phyloP scores from a whole-genome alignment of 2,113 vertebrate species.

The Malurus melanocephalus region DNA sequence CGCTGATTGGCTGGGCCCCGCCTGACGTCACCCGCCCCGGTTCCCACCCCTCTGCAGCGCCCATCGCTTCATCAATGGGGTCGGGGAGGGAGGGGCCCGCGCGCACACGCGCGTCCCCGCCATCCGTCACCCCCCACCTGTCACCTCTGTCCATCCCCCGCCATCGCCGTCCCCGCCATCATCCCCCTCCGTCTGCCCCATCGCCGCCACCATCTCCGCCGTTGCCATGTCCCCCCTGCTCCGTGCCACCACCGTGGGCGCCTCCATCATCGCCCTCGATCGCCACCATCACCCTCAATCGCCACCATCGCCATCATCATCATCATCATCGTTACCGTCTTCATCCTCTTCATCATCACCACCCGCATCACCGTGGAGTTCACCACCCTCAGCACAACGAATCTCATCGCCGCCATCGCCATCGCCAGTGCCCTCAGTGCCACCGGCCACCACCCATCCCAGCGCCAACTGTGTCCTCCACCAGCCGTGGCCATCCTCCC shows the following conservation, averaged over 20 bases:
- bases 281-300: background rate
- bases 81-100: background rate
- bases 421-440: background rate
- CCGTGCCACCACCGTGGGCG: background rate
- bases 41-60: slow-evolving; percentile 2
- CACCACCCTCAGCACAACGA: background rate
- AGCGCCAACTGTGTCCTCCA: background rate
- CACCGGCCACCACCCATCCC: background rate
- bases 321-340: background rate
- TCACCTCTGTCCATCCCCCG: background rate
- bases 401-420: background rate
- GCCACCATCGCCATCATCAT: background rate
- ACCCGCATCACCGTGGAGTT: background rate
- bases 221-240: background rate
- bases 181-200: background rate
- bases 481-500: background rate
- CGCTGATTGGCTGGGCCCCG: background rate
- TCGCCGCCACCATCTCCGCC: too few relatives aligned
- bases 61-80: background rate
- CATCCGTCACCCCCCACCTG: background rate
- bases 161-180: background rate
- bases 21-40: slow-evolving; percentile 32
- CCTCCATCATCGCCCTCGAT: background rate
- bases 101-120: background rate
- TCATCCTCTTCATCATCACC: background rate